Evolutionary conservation across 1,140 invertebrate species (phyloP).

Genomic region (Eumaeus atala): DNA sequence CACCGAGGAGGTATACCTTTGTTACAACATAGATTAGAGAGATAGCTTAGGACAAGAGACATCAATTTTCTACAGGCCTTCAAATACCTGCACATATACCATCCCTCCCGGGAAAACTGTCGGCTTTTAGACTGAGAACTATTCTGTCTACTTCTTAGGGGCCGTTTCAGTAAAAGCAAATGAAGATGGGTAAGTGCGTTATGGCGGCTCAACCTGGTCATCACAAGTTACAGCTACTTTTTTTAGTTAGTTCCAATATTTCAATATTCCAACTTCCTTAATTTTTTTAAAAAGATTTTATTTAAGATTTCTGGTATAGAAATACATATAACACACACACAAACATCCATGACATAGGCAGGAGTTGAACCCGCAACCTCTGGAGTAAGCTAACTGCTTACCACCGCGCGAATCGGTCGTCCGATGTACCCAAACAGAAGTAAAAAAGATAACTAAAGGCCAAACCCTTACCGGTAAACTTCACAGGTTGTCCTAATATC

Average conservation of each 20-base stretch:
- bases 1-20: slow-evolving; percentile 13
- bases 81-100: slow-evolving; percentile 10
- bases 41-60: slow-evolving; percentile 13
- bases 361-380: too few relatives aligned
- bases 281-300: too few relatives aligned
- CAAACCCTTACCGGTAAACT: slow-evolving; percentile 90
- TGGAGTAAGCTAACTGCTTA: too few relatives aligned
- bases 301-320: too few relatives aligned
- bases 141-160: slow-evolving; percentile 15
- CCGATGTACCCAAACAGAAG: not conserved
- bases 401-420: too few relatives aligned
- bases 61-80: slow-evolving; percentile 6
- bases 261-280: too few relatives aligned
- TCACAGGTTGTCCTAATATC: slow-evolving; percentile 89
- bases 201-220: too few relatives aligned
- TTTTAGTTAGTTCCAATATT: too few relatives aligned
- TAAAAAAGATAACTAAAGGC: slow-evolving; percentile 9
- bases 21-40: slow-evolving; percentile 18
- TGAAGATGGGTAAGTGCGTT: not conserved
- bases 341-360: too few relatives aligned
- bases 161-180: slow-evolving; percentile 17
- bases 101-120: slow-evolving; percentile 18
- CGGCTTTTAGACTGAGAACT: slow-evolving; percentile 15
- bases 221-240: too few relatives aligned
- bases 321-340: too few relatives aligned